phyloP scores from a whole-genome alignment of 2,888 invertebrate species.

The Lycophotia porphyrea region DNA sequence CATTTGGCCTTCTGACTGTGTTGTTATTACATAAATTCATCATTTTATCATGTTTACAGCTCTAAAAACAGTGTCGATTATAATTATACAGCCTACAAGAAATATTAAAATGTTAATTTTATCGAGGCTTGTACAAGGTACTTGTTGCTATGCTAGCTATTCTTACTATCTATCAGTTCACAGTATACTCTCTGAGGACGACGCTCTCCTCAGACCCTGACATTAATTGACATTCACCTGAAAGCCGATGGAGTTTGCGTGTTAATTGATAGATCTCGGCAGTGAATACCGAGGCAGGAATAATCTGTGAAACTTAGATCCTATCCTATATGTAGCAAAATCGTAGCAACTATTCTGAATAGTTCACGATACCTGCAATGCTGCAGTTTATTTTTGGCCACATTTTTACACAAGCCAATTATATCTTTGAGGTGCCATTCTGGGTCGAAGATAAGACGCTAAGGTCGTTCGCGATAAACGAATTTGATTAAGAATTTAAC shows the following conservation, averaged over 20 bases:
- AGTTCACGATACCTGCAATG: conserved; percentile 23
- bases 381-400: conserved; percentile 13
- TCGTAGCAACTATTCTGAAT: conserved; percentile 2
- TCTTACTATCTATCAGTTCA: conserved; percentile 65
- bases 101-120: conserved; percentile 58
- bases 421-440: conserved; percentile 53
- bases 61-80: conserved; percentile 48
- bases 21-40: conserved; percentile 53
- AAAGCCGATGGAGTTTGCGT: conserved; percentile 83
- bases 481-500: conserved; percentile 83
- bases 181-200: conserved; percentile 67
- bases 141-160: conserved; percentile 66
- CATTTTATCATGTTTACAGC: conserved; percentile 57
- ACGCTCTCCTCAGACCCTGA: conserved; percentile 75
- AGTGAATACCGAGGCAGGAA: conserved; percentile 70
- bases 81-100: conserved; percentile 36
- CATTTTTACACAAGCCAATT: conserved; percentile 54
- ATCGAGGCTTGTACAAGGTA: conserved; percentile 48
- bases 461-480: conserved; percentile 75
- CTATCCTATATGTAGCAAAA: conserved; percentile 34
- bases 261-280: conserved; percentile 86
- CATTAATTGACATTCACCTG: conserved; percentile 86
- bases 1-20: conserved; percentile 53
- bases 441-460: conserved; percentile 70
- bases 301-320: conserved; percentile 65